Conservation (phyloP, 2,888 invertebrate species). For the Belgica antarctica region DNA sequence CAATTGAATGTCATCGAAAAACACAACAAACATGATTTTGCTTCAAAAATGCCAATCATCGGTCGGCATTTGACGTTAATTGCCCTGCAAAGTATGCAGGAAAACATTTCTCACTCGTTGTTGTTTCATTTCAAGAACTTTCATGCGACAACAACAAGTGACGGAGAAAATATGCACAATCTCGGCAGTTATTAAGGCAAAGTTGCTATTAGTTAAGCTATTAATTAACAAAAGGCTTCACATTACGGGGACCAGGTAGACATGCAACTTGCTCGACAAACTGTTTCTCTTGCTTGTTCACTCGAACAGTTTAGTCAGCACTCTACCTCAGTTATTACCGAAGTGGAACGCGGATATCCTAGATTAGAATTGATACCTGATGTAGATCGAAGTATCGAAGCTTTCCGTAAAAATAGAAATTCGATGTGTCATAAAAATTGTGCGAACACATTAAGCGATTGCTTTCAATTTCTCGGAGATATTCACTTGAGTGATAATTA, state of each 20-base stretch:
- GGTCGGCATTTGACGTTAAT: slow-evolving; percentile 7
- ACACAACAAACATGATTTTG: too few species aligned
- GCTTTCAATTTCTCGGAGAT: background rate
- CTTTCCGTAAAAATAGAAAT: slow-evolving; percentile 7
- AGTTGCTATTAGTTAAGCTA: too few species aligned
- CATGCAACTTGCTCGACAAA: background rate
- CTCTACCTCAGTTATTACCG: background rate
- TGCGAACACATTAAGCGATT: background rate
- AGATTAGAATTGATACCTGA: background rate
- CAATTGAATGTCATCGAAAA: too few species aligned
- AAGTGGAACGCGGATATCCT: slow-evolving; percentile 40
- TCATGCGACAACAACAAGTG: too few species aligned
- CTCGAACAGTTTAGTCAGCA: too few species aligned
- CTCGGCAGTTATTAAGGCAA: too few species aligned
- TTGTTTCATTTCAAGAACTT: too few species aligned
- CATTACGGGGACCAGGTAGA: slow-evolving; percentile 10
- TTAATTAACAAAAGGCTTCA: background rate
- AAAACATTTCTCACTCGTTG: background rate
- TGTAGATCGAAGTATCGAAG: slow-evolving; percentile 6
- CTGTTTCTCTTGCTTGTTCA: background rate
- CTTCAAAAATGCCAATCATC: too few species aligned
- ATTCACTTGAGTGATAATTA: slow-evolving; percentile 4
- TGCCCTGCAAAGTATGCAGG: background rate
- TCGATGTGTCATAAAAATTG: background rate
- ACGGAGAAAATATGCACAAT: too few species aligned